Evolutionary conservation across 2,888 invertebrate species (phyloP), one percentile per base, ranked within the genome.

Genomic region (Zootermopsis nevadensis): DNA sequence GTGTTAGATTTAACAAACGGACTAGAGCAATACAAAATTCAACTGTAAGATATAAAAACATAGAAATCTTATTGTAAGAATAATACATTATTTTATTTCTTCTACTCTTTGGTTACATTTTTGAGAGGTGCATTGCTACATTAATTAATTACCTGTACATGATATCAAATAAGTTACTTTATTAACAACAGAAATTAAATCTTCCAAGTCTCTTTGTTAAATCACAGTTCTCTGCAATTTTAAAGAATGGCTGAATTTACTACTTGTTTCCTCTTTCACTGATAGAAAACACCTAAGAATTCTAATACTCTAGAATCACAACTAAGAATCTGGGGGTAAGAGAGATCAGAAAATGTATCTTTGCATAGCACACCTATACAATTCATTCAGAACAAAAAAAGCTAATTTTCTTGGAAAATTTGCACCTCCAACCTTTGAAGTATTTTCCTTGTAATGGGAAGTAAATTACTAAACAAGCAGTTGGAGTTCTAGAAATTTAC

Each of bases 61-160:
- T 7, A 33, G 27, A 69, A 69, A 22, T 33, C 69, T 31, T 69
- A 19, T 74, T n/a, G 22, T 74, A 38, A 74, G n/a, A n/a, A n/a
- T n/a, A 38, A 38, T 33, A 69, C n/a, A 48, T 15, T 48, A 22
- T 15, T 2, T 33, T 69, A 33, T 15, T 33, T 69, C 33, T 33
- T 8, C 33, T 31, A 27, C 24, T n/a, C 38, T 74, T 30, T 38
- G 30, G 15, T 53, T 19, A 79, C 4, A 55, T 55, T 79, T 79
- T 79, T 79, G 79, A 66, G 79, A 79, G 79, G 66, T 79, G 66
- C 79, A 79, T 79, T 79, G 79, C 79, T 79, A 60, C n/a, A 60
- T n/a, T 35, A 35, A 79, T 35, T 79, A 66, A 35, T 35, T 24
- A 60, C n/a, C 33, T 79, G 66, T 79, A n/a, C 38, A 60, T 79